phyloP scores from a whole-genome alignment of 2,113 vertebrate genomes.

The Fregata magnificens region DNA sequence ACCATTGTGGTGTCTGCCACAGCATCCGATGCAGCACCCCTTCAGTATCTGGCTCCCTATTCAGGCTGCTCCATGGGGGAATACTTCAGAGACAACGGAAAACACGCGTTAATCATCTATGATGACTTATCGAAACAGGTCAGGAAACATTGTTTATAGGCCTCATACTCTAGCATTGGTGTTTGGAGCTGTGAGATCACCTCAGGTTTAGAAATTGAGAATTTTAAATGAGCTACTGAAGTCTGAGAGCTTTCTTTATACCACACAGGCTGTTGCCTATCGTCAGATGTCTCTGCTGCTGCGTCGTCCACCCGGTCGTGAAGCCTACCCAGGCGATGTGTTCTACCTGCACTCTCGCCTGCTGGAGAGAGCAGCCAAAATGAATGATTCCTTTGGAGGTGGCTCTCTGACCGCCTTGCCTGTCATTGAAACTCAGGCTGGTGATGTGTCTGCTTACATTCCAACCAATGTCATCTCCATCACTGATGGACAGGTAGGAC shows the following conservation, averaged over 20 bases:
- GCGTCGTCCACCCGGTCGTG: conserved; percentile 93
- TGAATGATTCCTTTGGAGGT: conserved; percentile 95
- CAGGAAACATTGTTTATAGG: background rate
- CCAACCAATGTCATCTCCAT: conserved; percentile 99
- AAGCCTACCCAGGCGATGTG: conserved; percentile 96
- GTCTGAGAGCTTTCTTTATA: background rate
- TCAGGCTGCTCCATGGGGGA: conserved; percentile 99
- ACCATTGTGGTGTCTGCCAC: conserved; percentile 98
- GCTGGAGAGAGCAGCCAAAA: conserved; percentile 97
- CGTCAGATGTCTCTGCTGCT: conserved; percentile 98
- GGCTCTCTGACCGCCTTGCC: conserved; percentile 96
- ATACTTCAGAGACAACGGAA: conserved; percentile 97
- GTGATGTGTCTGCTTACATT: conserved; percentile 99
- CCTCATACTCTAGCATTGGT: accelerated
- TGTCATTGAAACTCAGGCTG: conserved; percentile 98
- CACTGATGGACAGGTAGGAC: conserved; percentile 92
- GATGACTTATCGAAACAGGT: conserved; percentile 99
- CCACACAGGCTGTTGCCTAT: conserved; percentile 89
- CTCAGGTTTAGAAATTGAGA: accelerated
- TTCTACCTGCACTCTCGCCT: conserved; percentile 98
- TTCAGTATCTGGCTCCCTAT: conserved; percentile 98
- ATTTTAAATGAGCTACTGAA: accelerated
- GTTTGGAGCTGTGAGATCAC: background rate
- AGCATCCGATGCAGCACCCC: conserved; percentile 93
- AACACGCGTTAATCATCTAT: conserved; percentile 97